These are phyloP conservation scores for Gobiocypris rarus DNA, from an alignment of 2,113 vertebrate genomes.

Conservation along the genomic window DNA sequence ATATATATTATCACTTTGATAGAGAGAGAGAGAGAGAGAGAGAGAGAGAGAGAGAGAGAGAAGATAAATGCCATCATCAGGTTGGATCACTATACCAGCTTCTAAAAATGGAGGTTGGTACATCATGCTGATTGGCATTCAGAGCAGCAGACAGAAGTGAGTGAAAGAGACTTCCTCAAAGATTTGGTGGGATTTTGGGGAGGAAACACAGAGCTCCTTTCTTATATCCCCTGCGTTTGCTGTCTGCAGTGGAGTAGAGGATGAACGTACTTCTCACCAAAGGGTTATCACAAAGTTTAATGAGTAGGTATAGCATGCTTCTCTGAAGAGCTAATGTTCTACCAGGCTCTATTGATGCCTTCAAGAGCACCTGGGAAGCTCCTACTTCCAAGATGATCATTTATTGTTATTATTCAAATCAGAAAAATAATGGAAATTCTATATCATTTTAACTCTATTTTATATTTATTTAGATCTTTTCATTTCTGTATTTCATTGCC, in stretches of 20 bases:
- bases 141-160: constrained; percentile 40
- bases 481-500: not conserved
- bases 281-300: constrained; percentile 11
- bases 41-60: not conserved
- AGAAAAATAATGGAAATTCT: not conserved
- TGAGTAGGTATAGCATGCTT: constrained; percentile 8
- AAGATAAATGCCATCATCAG: constrained; percentile 39
- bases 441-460: not conserved
- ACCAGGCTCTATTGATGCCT: not conserved
- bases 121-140: constrained; percentile 46
- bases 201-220: constrained; percentile 34
- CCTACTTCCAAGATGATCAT: not conserved
- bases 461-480: not conserved
- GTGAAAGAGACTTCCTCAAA: constrained; percentile 27
- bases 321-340: constrained; percentile 30
- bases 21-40: not conserved
- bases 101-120: constrained; percentile 45
- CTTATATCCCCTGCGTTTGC: not conserved
- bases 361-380: not conserved
- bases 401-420: not conserved
- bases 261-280: constrained; percentile 21
- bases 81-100: constrained; percentile 48
- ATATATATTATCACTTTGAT: no score
- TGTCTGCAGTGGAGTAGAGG: not conserved
- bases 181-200: constrained; percentile 40